phyloP scores from a whole-genome alignment of 2,113 vertebrate genomes.

The Catagonus wagneri region DNA sequence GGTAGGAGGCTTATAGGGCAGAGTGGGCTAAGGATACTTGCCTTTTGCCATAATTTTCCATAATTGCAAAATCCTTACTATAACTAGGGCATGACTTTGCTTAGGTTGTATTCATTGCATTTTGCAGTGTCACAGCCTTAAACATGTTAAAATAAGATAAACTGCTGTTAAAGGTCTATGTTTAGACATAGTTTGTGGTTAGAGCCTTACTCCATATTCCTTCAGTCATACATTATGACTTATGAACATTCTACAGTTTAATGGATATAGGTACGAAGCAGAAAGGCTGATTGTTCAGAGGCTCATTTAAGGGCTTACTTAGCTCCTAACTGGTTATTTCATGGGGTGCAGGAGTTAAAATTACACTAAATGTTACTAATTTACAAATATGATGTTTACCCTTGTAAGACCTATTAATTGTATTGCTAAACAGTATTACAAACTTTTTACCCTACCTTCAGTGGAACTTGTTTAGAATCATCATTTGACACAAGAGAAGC shows the following conservation, averaged over 20 bases:
- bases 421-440: slow-evolving; percentile 44
- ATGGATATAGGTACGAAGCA: not conserved
- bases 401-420: slow-evolving; percentile 43
- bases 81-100: not conserved
- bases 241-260: slow-evolving; percentile 42
- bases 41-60: slow-evolving; percentile 36
- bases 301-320: slow-evolving; percentile 48
- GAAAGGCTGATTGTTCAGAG: slow-evolving; percentile 55
- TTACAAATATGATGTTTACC: slow-evolving; percentile 40
- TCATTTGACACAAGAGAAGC: slow-evolving; percentile 31
- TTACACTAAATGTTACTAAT: slow-evolving; percentile 26
- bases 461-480: slow-evolving; percentile 53
- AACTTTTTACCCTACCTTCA: slow-evolving; percentile 29
- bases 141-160: slow-evolving; percentile 46
- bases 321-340: slow-evolving; percentile 54
- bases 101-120: slow-evolving; percentile 31
- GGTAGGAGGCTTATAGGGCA: not conserved
- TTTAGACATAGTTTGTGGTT: slow-evolving; percentile 40
- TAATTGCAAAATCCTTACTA: slow-evolving; percentile 33
- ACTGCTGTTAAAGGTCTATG: slow-evolving; percentile 32
- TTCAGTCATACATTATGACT: slow-evolving; percentile 10
- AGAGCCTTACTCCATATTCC: slow-evolving; percentile 20
- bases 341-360: not conserved
- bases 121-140: slow-evolving; percentile 20
- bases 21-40: not conserved